phyloP scores from a whole-genome alignment of 1,140 invertebrate species.

The Pachyrhynchus sulphureomaculatus region DNA sequence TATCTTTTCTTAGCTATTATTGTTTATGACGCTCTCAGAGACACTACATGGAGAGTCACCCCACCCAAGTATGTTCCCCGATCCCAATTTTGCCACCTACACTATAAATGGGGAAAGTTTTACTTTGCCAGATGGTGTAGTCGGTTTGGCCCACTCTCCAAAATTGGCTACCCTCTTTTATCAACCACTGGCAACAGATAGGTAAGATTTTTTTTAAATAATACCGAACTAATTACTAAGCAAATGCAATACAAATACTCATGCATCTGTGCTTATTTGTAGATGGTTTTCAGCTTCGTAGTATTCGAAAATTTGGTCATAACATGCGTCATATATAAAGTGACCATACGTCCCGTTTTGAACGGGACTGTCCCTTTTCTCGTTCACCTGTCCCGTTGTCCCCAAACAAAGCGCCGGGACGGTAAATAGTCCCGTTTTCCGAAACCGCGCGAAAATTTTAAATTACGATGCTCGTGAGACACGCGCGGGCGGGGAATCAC shows the following conservation, averaged over 20 bases:
- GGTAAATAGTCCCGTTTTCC: too few relatives aligned
- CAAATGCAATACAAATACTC: neutral
- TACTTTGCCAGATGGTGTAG: conserved; percentile 76
- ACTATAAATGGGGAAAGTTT: conserved; percentile 64
- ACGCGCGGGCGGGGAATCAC: too few relatives aligned
- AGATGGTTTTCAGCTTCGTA: too few relatives aligned
- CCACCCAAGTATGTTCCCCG: conserved; percentile 78
- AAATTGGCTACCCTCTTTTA: conserved; percentile 68
- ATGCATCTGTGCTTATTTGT: too few relatives aligned
- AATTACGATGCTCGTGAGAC: too few relatives aligned
- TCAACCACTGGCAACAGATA: conserved; percentile 79
- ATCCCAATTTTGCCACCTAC: conserved; percentile 73
- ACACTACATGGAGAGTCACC: conserved; percentile 74
- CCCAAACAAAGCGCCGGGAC: too few relatives aligned
- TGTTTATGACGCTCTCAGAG: conserved; percentile 69
- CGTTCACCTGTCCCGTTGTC: too few relatives aligned
- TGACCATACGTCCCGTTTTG: too few relatives aligned
- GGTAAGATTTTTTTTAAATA: conserved; percentile 50
- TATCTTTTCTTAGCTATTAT: conserved; percentile 59
- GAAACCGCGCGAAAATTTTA: too few relatives aligned
- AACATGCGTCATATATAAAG: too few relatives aligned
- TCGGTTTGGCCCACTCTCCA: conserved; percentile 74
- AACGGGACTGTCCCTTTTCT: too few relatives aligned
- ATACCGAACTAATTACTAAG: neutral
- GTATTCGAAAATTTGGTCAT: too few relatives aligned